Evolutionary conservation across 92 coral and sea anemone species (phyloP), one percentile per base, ranked within the genome.

Genomic region (Palythoa heliodiscus): DNA sequence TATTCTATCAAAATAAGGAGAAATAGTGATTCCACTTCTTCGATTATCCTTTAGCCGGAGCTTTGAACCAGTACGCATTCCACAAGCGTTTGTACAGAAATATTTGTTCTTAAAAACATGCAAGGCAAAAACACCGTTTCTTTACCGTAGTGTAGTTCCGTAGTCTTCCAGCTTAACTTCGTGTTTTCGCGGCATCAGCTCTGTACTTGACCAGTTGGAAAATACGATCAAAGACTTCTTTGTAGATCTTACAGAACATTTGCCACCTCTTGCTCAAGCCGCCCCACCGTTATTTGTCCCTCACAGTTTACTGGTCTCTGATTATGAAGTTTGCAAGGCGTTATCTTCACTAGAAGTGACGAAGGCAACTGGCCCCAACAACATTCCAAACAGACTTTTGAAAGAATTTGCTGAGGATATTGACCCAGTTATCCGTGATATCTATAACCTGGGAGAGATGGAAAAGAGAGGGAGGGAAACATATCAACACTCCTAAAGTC

Each of bases 211-310:
- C 35, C 35, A 0, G 35, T 29, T 29, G 35, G 87, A 82, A 64
- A 75, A 83, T 53, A 87, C 66, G 55, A 75, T 90, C 73, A 90
- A 90, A 70, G 77, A 87, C 67, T 89, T 47, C 63, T 89, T 86
- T 71, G 69, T 71, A 39, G 82, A 87, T 60, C 47, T 89, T 39
- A 89, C 89, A 20, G 82, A 86, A 47, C 25, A 81, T 47, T 85
- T 79, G 35, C 16, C 73, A 75, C 89, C 74, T 19, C 72, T 1
- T 43, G 24, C 13, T 37, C 87, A 20, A 50, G 58, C 70, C 11
- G 80, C 53, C 4, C 86, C 87, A 50, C 60, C 16, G 58, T 53
- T 8, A 20, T 10, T 7, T 19, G 35, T 67, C 1, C 89, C 91
- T 55, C 82, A 60, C 15, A 87, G 75, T 60, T 55, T 88, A 13